A percentile compares a stretch with the other conserved stretches of the same genome.
Conservation (phyloP, 2,797 vertebrate genomes). For the Pangasius macronema region DNA sequence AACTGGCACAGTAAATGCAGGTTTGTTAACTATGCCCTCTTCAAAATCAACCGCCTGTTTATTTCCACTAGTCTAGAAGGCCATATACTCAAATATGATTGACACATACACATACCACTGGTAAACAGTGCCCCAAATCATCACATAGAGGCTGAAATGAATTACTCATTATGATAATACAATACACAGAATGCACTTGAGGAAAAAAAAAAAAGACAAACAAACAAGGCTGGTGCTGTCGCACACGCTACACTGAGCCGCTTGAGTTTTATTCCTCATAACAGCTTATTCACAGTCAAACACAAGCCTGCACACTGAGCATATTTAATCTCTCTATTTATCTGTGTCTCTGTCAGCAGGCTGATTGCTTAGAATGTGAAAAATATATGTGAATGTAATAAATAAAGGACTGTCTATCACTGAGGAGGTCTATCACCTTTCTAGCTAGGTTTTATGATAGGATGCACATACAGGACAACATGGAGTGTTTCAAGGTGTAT, state of each 20-base stretch:
- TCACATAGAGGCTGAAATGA: constrained; percentile 12
- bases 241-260: constrained; percentile 30
- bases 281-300: constrained; percentile 23
- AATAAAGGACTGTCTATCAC: background rate
- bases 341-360: constrained; percentile 17
- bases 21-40: background rate
- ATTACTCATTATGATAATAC: constrained; percentile 33
- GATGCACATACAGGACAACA: background rate
- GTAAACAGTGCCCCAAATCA: constrained; percentile 10
- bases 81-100: constrained; percentile 8
- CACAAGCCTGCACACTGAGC: constrained; percentile 9
- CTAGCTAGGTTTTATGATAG: background rate
- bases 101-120: background rate
- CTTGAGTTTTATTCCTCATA: constrained; percentile 24
- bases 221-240: constrained; percentile 14
- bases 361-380: constrained; percentile 7
- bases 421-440: background rate
- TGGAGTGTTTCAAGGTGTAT: background rate
- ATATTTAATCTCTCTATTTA: constrained; percentile 18
- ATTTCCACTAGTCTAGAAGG: background rate
- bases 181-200: constrained; percentile 21
- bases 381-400: background rate
- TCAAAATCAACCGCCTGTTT: background rate
- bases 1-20: background rate
- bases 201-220: background rate